These are phyloP conservation scores for Leptopterna dolabrata DNA, from an alignment of 2,888 invertebrate species.

Conservation along the genomic window DNA sequence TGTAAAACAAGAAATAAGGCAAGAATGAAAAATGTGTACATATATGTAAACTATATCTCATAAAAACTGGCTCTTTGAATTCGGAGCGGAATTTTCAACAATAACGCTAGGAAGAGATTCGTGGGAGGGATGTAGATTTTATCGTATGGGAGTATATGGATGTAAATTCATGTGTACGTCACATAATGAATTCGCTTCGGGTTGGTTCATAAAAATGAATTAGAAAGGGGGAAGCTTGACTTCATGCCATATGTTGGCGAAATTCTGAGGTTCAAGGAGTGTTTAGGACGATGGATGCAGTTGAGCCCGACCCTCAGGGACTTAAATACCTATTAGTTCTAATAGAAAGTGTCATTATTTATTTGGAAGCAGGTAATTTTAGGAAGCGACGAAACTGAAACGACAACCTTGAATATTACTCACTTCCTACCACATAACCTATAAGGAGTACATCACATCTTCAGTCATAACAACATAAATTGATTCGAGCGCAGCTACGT, in stretches of 20 bases:
- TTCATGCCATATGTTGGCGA: slow-evolving; percentile 22
- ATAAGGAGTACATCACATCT: background rate
- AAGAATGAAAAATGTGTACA: too few species aligned
- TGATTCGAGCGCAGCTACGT: background rate
- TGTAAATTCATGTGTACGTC: background rate
- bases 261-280: background rate
- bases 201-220: background rate
- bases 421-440: slow-evolving; percentile 44
- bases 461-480: slow-evolving; percentile 1
- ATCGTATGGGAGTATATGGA: background rate
- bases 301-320: background rate
- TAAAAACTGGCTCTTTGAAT: too few species aligned
- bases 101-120: too few species aligned
- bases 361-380: slow-evolving; percentile 9
- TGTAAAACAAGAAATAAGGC: too few species aligned
- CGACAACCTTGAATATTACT: slow-evolving; percentile 38
- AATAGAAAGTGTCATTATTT: slow-evolving; percentile 12
- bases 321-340: background rate
- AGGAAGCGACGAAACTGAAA: slow-evolving; percentile 33
- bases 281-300: background rate
- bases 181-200: background rate
- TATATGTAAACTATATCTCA: too few species aligned
- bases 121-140: background rate
- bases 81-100: too few species aligned
- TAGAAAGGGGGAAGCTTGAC: slow-evolving; percentile 10